Base-by-base conservation (phyloP, 2,113 vertebrate genomes). In the Alligator mississippiensis region DNA sequence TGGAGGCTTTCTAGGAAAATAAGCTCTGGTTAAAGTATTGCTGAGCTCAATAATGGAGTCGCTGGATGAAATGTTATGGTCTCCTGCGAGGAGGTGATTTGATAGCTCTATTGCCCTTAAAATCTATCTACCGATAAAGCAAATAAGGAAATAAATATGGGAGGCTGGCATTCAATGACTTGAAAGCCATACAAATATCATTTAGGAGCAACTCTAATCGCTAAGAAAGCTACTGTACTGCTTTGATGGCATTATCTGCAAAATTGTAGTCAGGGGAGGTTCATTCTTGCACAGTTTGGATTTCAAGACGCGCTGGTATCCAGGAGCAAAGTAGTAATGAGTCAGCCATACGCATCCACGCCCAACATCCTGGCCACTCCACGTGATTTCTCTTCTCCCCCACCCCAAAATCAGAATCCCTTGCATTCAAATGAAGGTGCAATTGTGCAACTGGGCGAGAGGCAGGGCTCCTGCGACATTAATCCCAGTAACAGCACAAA, bases 1-100 rank as follows among this genome's bases (percentile, higher is more conserved):
- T 87, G 92, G 84, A 70, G 72, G 59, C 89, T 91, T 62, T 92
- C 77, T 92, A 86, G 74, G 77, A 91, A 90, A 19, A 92, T 60
- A 85, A 68, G 38, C 11, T 61, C 55, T 9, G 85, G 83, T 68
- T 82, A 93, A 85, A 95, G 92, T 66, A 62, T 83, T 92, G 13
- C 87, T 92, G 80, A 55, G 4, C 87, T 87, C 55, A 28, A 90
- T 94, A 87, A 80, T 89, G 74, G 90, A 93, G 22, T 89, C 82
- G 76, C 1, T 58, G 79, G 88, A 90, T 90, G 77, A 91, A 92
- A 93, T 95, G 85, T 90, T 85, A 54, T 54, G 55, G 38, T 54
- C 63, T 89, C 86, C 27, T 0, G 61, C 60, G 60, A 85, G 80
- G 34, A 87, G 11, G 74, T 83, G 66, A 85, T 64, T 55, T 84